Evolutionary conservation across 2,797 vertebrate species (phyloP).

Genomic region (Amblyopsis hoosieri): DNA sequence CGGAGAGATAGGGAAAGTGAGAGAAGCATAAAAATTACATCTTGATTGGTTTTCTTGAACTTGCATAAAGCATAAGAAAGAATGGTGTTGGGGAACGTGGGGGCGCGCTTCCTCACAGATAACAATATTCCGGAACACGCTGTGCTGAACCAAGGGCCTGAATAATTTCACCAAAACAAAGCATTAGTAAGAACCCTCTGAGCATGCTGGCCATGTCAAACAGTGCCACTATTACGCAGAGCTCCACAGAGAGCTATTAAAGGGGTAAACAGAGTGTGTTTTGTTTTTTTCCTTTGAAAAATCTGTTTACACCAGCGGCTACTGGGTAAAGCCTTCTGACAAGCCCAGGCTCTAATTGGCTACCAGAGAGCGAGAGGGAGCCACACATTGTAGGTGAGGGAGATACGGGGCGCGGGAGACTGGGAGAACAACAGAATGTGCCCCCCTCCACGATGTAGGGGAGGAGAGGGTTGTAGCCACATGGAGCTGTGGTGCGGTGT

Average conservation of each 20-base stretch:
- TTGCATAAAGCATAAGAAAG: slow-evolving; percentile 26
- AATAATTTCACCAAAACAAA: slow-evolving; percentile 13
- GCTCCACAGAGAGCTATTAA: slow-evolving; percentile 64
- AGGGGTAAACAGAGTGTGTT: slow-evolving; percentile 37
- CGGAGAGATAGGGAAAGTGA: slow-evolving; percentile 38
- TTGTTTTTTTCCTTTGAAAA: slow-evolving; percentile 38
- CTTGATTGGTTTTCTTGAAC: slow-evolving; percentile 56
- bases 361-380: slow-evolving; percentile 32
- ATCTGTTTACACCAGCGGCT: slow-evolving; percentile 30
- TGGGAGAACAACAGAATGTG: background rate
- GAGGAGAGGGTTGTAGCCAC: background rate
- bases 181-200: slow-evolving; percentile 43
- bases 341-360: slow-evolving; percentile 63
- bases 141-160: slow-evolving; percentile 32
- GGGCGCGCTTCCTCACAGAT: slow-evolving; percentile 33
- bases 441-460: background rate
- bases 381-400: background rate
- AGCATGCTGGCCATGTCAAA: slow-evolving; percentile 36
- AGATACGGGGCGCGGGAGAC: background rate
- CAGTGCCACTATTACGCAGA: slow-evolving; percentile 41
- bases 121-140: slow-evolving; percentile 40
- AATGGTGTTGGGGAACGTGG: background rate
- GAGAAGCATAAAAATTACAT: slow-evolving; percentile 5
- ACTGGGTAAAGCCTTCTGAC: slow-evolving; percentile 41
- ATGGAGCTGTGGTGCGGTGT: background rate